phyloP scores from a whole-genome alignment of 2,888 invertebrate species.

The Platerodrilus igneus region DNA sequence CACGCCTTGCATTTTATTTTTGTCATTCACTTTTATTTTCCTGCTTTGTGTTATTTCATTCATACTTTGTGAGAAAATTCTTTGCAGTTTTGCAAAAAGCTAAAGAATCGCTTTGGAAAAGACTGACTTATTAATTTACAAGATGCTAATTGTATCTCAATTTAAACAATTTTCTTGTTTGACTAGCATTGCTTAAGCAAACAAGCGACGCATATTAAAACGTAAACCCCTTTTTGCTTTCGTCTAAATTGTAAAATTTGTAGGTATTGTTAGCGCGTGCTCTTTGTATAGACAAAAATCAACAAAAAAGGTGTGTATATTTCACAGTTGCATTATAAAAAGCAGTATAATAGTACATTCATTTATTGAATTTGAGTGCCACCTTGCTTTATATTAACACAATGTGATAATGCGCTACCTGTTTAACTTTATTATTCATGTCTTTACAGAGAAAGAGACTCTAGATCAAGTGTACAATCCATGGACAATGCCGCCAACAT shows the following conservation, averaged over 20 bases:
- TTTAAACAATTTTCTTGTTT: no score
- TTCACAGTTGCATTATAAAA: slow-evolving; percentile 30
- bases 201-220: no score
- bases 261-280: no score
- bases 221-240: no score
- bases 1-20: slow-evolving; percentile 45
- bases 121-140: no score
- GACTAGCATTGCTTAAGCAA: no score
- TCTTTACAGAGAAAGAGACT: slow-evolving; percentile 40
- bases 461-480: slow-evolving; percentile 47
- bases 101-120: no score
- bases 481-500: slow-evolving; percentile 45
- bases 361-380: slow-evolving; percentile 34
- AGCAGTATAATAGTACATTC: slow-evolving; percentile 24
- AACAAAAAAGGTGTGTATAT: slow-evolving; percentile 32
- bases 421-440: slow-evolving; percentile 47
- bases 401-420: slow-evolving; percentile 46
- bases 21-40: slow-evolving; percentile 43
- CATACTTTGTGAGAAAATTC: no score
- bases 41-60: slow-evolving; percentile 40
- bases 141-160: no score
- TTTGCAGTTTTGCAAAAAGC: no score
- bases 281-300: slow-evolving; percentile 1
- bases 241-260: no score
- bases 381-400: slow-evolving; percentile 45